Base-by-base conservation (phyloP, 2,888 invertebrate species). In the Volucella inflata region DNA sequence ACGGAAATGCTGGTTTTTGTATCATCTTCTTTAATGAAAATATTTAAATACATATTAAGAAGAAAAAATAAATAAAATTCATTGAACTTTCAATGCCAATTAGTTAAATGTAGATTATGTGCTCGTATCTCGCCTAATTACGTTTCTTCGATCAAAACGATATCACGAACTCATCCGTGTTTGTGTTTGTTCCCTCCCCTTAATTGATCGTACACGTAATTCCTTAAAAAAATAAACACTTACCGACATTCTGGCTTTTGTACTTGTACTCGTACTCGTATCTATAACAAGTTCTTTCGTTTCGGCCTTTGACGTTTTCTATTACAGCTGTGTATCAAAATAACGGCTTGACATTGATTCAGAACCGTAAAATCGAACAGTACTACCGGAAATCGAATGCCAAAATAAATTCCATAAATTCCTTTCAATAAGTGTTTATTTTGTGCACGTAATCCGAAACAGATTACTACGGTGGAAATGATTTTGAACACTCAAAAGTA, bases 311-410 rank as follows among this genome's bases (percentile, higher is more conserved):
- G 38, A 30, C 6, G 30, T 30, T 30, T 30, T 30, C 30, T 3
- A 0, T 6, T 6, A 30, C 30, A 0, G 6, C 64, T 14, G 55
- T 44, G 17, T 42, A 40, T 42, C 51, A 10, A 21, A 46, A 59
- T 30, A 38, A 51, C 3, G 0, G 9, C 76, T 68, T 76, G 76
- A 76, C 76, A 76, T 76, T 76, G 76, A 68, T 59, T 17, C 75
- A 59, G 17, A 60, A 51, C 50, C 67, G 44, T 68, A 48, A 76
- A 76, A 76, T 76, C 36, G 38, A 51, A 16, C 40, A 67, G 42
- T 60, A 67, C 76, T 60, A 68, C 76, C 76, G 76, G 76, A 76
- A 68, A 76, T 51, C 10, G 36, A 59, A 68, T 68, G 38, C 36
- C 10, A 17, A 68, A 68, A 30, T 60, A 68, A 51, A 68, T 76